Base-by-base conservation (phyloP, 2,888 invertebrate species). In the Dysmachus trigonus region DNA sequence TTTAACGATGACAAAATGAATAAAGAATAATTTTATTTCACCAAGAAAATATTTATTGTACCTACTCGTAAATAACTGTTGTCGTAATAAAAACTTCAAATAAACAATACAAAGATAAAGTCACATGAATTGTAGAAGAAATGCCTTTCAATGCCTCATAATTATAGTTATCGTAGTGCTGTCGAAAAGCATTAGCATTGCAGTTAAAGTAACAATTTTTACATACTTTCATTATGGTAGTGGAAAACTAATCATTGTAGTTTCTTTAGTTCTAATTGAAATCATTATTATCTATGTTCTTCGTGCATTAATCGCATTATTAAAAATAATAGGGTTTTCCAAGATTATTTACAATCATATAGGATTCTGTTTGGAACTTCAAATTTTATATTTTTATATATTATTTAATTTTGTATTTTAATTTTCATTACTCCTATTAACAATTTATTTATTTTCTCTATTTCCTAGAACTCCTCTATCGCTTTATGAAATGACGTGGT, bases 31-130 rank as follows among this genome's bases (percentile, higher is more conserved):
- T 53, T 81, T 81, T 31, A 81, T 81, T 81, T 81, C 81, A 81
- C 53, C 81, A 81, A 53, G 62, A 51, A 81, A 81, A 81, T 81
- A 81, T 33, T 81, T 62, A 81, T 62, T 81, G 79, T 79, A 79
- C 79, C 79, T 79, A 79, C 51, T 79, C 79, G 47, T 79, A 79
- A 79, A 30, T 79, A 79, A 31, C 51, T 79, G 81, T 81, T 81
- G 81, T 81, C 81, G 35, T 81, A 81, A 53, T 81, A 53, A 81
- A 31, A 53, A 81, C 51, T 81, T 81, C 13, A 62, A 81, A 81
- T 81, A 53, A 81, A 81, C 33, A 53, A 81, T 35, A 33, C 53
- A 81, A 81, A 62, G 31, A 81, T 51, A 81, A 81, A 81, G 27
- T 77, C 77, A 77, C 77, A 77, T 77, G 30, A 77, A 41, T 47